Base-by-base conservation (phyloP, 2,797 vertebrate species). In the Chelonia mydas region DNA sequence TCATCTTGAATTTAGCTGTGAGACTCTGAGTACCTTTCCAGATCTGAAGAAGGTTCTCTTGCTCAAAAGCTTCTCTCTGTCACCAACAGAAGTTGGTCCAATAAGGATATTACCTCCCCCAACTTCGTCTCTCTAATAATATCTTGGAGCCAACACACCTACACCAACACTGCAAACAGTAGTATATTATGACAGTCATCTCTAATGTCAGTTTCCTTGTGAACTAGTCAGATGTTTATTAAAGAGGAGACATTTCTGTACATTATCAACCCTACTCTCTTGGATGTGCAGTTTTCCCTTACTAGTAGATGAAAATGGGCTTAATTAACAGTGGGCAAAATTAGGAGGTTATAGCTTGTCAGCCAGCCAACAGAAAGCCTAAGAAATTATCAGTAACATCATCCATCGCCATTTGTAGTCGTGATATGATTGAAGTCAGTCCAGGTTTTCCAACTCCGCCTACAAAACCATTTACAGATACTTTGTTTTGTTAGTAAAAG, bases 81-180 rank as follows among this genome's bases (percentile, higher is more conserved):
- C n/a, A 37, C 17, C n/a, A 23, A 19, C 65, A 72, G 10, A 72
- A 41, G n/a, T 41, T 72, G 37, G n/a, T 21, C n/a, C 65, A 68
- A 11, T 37, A 68, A 68, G 68, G n/a, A 37, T 68, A 37, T 68
- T 37, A 68, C 17, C 19, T 72, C 68, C 11, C 19, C 37, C 5
- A 3, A 41, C 17, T 72, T 21, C 23, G 9, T 41, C 7, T 65
- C 33, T 25, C 54, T 54, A 10, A 54, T 17, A 19, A n/a, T 19
- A 65, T n/a, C 33, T 33, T 65, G 33, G 61, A 33, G 31, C 59
- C 13, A 33, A 33, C 3, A 33, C 31, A 61, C 7, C 59, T 33
- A 15, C 59, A 65, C 16, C 61, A 72, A 23, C n/a, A 25, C 11
- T 41, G 21, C 68, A 23, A 72, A 72, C 0, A 0, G 45, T 0